These are phyloP conservation scores for Standfussiana lucernea DNA, from an alignment of 2,888 invertebrate genomes.

Conservation along the genomic window DNA sequence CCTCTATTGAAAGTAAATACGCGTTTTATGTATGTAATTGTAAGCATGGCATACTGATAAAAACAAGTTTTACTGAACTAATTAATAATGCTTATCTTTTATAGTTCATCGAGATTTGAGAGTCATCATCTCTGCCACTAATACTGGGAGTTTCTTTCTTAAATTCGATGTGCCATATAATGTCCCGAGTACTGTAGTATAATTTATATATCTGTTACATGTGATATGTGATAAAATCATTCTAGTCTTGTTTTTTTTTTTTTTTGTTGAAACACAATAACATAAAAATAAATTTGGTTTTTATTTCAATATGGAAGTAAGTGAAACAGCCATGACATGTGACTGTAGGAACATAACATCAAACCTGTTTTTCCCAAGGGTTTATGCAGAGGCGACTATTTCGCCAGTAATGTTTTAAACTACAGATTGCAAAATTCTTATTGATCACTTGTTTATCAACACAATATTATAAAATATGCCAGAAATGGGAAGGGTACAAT, in stretches of 20 bases:
- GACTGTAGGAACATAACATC: background rate
- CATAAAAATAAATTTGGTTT: background rate
- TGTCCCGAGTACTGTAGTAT: background rate
- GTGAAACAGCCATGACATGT: background rate
- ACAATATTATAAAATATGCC: background rate
- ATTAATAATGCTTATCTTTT: background rate
- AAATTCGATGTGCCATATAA: background rate
- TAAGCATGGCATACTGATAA: conserved; percentile 1
- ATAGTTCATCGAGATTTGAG: background rate
- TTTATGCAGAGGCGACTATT: background rate
- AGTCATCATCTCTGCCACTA: background rate
- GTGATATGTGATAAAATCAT: background rate
- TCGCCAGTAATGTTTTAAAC: background rate
- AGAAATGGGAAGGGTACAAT: background rate
- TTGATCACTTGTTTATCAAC: background rate
- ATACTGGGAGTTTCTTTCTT: background rate
- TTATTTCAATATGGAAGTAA: background rate
- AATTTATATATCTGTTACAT: background rate
- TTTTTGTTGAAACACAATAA: too few relatives aligned
- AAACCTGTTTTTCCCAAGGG: background rate
- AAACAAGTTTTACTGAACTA: background rate
- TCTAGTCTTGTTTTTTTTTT: too few relatives aligned
- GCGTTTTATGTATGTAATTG: background rate
- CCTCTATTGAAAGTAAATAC: conserved; percentile 10
- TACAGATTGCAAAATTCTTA: background rate